These are phyloP conservation scores for Neodiprion virginianus DNA, from an alignment of 1,140 invertebrate genomes.

Conservation along the genomic window DNA sequence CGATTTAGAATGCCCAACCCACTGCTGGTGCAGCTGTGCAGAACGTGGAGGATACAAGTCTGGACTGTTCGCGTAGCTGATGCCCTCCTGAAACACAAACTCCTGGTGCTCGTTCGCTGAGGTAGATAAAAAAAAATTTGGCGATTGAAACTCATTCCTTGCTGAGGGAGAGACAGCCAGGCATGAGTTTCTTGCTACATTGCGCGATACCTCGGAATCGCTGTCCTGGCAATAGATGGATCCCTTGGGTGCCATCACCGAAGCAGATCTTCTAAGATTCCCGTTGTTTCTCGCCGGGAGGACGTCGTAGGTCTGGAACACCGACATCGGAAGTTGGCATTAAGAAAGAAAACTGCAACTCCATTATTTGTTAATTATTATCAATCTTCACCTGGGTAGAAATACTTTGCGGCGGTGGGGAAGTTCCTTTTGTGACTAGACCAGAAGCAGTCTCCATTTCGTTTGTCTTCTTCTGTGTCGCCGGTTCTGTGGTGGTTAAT, in stretches of 20 bases:
- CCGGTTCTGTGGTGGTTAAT: background rate
- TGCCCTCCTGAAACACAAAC: slow-evolving; percentile 52
- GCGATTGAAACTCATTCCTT: background rate
- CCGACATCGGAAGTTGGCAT: background rate
- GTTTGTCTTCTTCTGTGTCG: background rate
- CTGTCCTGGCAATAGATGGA: slow-evolving; percentile 51
- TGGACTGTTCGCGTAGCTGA: slow-evolving; percentile 49
- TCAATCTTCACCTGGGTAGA: slow-evolving; percentile 76
- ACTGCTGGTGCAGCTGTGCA: slow-evolving; percentile 38
- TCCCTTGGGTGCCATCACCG: slow-evolving; percentile 37
- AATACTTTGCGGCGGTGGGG: slow-evolving; percentile 84
- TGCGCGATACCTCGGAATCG: slow-evolving; percentile 51
- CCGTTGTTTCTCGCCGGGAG: slow-evolving; percentile 33
- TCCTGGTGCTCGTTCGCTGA: slow-evolving; percentile 25
- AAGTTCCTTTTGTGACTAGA: slow-evolving; percentile 73
- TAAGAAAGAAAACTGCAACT: slow-evolving; percentile 12
- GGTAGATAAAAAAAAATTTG: background rate
- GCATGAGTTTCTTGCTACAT: background rate
- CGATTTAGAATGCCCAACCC: slow-evolving; percentile 35
- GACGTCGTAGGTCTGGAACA: slow-evolving; percentile 53
- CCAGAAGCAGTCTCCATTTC: background rate
- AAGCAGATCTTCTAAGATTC: slow-evolving; percentile 39
- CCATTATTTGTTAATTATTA: slow-evolving; percentile 13
- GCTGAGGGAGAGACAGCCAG: background rate
- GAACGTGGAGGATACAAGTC: slow-evolving; percentile 44